These are phyloP conservation scores for Chauna torquata DNA, from an alignment of 2,113 vertebrate species.

Conservation along the genomic window DNA sequence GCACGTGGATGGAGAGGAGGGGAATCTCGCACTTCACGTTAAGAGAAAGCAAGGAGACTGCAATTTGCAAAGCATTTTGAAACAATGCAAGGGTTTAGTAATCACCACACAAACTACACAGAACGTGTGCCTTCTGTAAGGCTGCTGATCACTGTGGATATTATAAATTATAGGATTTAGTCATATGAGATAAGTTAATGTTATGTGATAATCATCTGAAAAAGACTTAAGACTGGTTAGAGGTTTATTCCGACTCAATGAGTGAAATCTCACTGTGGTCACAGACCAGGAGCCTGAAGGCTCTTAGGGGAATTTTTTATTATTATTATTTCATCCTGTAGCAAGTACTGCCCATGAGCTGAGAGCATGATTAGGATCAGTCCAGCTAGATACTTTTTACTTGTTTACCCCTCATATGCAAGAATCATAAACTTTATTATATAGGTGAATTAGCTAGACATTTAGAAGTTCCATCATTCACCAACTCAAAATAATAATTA, in stretches of 20 bases:
- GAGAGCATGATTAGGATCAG: background rate
- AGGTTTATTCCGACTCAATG: background rate
- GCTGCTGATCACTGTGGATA: background rate
- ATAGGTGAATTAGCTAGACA: constrained; percentile 1
- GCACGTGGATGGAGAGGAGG: background rate
- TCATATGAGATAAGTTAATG: background rate
- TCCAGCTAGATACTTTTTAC: constrained; percentile 4
- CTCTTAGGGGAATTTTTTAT: background rate
- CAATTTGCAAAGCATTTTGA: background rate
- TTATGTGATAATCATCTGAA: background rate
- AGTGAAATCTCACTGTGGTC: background rate
- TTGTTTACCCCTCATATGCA: background rate
- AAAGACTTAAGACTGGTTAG: background rate
- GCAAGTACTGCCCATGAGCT: background rate
- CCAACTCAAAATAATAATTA: constrained; percentile 1
- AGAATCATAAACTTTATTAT: background rate
- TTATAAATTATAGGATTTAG: background rate
- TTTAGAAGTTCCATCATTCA: constrained; percentile 21
- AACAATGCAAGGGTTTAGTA: background rate
- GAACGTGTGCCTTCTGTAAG: background rate
- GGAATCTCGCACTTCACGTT: background rate
- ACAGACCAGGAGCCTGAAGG: background rate
- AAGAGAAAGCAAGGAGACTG: background rate
- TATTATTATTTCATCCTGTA: background rate
- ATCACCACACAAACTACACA: background rate